Evolutionary conservation across 2,888 invertebrate species (phyloP), one percentile per base, ranked within the genome.

Genomic region (Polia nebulosa): DNA sequence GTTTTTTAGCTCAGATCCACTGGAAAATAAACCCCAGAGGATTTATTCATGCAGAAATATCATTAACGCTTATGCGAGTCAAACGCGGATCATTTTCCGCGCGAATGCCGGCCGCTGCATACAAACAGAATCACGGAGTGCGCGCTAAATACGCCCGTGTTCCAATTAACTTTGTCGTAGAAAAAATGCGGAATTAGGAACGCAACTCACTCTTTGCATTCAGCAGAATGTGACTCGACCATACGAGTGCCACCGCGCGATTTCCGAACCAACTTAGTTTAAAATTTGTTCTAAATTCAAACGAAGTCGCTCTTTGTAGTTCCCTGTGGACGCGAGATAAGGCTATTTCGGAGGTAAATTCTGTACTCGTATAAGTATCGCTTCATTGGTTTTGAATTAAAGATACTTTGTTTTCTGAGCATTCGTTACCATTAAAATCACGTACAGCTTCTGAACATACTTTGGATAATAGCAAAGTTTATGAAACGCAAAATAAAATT

Each of bases 61-160:
- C 76, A 87, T 87, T 86, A 86, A 80, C 76, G 86, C 80, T 82
- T 82, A 82, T 84, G 76, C 76, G 80, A 86, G 80, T 87, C 86
- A 87, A 89, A 87, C 84, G 80, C 67, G 82, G 85, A 89, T 89
- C 85, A 87, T 88, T 90, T 88, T 87, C 85, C 87, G 79, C 83
- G 70, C 85, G 82, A 86, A 78, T 86, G 86, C 85, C 80, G 75
- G 76, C 80, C 75, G 83, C 79, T 86, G 85, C 84, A 85, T 85
- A 85, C 89, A 91, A 90, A 90, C 87, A 87, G 88, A 89, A 90
- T 90, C 86, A 84, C 83, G 85, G 83, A 88, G 87, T 81, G 82
- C 81, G 83, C 78, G 82, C 84, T 88, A 88, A 88, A 87, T 82
- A 86, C 81, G 75, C 59, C 80, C 83, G 81, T 81, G 80, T 83